phyloP scores from a whole-genome alignment of 2,888 invertebrate genomes.

The Rhogogaster chlorosoma region DNA sequence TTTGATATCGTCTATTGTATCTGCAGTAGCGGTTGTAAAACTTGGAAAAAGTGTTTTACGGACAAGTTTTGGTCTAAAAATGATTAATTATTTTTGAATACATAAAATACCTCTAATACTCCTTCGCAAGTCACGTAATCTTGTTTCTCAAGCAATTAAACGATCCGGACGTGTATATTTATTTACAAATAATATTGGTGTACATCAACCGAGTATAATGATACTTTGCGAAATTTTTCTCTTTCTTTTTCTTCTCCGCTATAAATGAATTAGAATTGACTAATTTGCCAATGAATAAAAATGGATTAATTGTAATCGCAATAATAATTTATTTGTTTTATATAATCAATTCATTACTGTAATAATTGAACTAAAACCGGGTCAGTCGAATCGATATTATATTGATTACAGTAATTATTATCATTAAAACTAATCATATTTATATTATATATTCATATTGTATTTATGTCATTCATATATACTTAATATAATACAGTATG shows the following conservation, averaged over 20 bases:
- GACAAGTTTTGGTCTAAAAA: background rate
- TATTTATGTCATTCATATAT: constrained; percentile 9
- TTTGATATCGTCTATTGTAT: too few relatives aligned
- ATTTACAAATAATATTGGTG: background rate
- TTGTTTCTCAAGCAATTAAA: background rate
- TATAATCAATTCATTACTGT: constrained; percentile 19
- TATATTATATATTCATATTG: constrained; percentile 36
- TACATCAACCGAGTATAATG: background rate
- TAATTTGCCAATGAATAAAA: background rate
- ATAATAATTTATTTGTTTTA: constrained; percentile 24
- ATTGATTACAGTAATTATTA: constrained; percentile 30
- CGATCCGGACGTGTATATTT: background rate
- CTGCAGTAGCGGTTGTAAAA: too few relatives aligned
- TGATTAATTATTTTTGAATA: background rate
- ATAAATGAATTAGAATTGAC: background rate
- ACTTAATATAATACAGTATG: constrained; percentile 3
- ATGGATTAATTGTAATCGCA: background rate
- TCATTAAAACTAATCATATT: background rate
- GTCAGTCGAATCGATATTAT: constrained; percentile 42
- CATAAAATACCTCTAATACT: background rate
- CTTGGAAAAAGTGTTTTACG: background rate
- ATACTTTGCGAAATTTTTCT: background rate
- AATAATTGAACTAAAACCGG: constrained; percentile 35
- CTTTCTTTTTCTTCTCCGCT: background rate
- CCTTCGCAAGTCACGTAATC: background rate